phyloP scores from a whole-genome alignment of 2,797 vertebrate genomes.

The Gymnopithys bicolor region DNA sequence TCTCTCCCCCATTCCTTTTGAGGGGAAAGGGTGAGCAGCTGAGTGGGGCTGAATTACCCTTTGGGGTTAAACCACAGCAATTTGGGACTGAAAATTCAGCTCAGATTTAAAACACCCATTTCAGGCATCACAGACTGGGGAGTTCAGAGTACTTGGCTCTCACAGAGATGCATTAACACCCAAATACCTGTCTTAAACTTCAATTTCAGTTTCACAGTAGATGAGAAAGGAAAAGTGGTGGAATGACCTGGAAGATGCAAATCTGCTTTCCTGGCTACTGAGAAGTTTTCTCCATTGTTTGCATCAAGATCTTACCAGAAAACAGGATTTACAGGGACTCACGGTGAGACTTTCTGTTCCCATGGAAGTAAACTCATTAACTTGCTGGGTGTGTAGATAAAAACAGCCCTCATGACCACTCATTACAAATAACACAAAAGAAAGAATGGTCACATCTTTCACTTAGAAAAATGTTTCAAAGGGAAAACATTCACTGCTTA shows the following conservation, averaged over 20 bases:
- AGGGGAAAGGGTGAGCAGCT: not conserved
- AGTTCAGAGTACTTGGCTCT: not conserved
- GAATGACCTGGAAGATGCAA: not conserved
- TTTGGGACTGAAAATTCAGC: not conserved
- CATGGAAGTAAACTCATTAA: slow-evolving; percentile 16
- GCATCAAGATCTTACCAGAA: not conserved
- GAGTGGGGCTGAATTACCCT: not conserved
- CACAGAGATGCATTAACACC: not conserved
- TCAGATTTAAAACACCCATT: not conserved
- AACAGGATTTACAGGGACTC: not conserved
- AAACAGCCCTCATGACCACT: not conserved
- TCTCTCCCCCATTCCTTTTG: not conserved
- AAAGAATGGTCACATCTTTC: not conserved
- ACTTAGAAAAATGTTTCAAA: not conserved
- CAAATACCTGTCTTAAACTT: not conserved
- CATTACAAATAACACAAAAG: not conserved
- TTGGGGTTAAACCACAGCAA: not conserved
- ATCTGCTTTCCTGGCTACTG: not conserved
- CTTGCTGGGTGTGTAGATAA: not conserved
- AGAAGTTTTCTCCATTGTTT: not conserved
- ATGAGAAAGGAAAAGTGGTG: not conserved
- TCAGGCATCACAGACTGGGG: not conserved
- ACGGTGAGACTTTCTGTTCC: not conserved
- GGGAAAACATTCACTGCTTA: not conserved
- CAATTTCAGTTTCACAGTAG: not conserved